phyloP scores from a whole-genome alignment of 2,888 invertebrate species.

The Diogma glabrata region DNA sequence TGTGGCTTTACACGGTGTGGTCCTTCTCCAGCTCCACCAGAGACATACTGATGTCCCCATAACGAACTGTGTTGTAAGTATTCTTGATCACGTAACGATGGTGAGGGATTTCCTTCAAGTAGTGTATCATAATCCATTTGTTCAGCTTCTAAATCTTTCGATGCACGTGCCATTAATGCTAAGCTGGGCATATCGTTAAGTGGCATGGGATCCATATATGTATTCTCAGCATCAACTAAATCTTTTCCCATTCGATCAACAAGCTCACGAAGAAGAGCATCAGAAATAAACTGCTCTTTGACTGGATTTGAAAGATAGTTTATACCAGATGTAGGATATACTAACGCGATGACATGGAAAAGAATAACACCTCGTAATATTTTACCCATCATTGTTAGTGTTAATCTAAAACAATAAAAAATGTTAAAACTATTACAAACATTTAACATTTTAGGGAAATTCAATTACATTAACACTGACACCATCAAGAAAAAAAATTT shows the following conservation, averaged over 20 bases:
- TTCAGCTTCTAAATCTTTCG: slow-evolving; percentile 46
- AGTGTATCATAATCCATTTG: slow-evolving; percentile 62
- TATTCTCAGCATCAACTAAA: slow-evolving; percentile 50
- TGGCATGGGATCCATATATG: slow-evolving; percentile 30
- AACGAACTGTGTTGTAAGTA: slow-evolving; percentile 69
- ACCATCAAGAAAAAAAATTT: no score
- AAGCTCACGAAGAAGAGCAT: slow-evolving; percentile 61
- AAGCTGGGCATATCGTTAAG: slow-evolving; percentile 28
- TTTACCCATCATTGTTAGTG: no score
- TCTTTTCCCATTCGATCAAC: slow-evolving; percentile 70
- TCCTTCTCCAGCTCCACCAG: slow-evolving; percentile 64
- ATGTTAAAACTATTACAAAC: no score
- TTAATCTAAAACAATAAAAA: no score
- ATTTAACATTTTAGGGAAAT: no score
- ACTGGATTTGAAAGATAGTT: slow-evolving; percentile 18
- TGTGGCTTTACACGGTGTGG: slow-evolving; percentile 39
- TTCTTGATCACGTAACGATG: slow-evolving; percentile 77
- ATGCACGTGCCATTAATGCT: slow-evolving; percentile 40
- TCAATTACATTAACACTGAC: no score
- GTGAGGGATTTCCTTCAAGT: slow-evolving; percentile 56
- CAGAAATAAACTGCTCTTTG: slow-evolving; percentile 54
- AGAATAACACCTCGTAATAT: no score
- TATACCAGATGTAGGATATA: slow-evolving; percentile 8
- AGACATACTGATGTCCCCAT: slow-evolving; percentile 64
- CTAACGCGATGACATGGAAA: slow-evolving; percentile 8